phyloP scores from a whole-genome alignment of 2,113 vertebrate genomes.

The Sceloporus undulatus region DNA sequence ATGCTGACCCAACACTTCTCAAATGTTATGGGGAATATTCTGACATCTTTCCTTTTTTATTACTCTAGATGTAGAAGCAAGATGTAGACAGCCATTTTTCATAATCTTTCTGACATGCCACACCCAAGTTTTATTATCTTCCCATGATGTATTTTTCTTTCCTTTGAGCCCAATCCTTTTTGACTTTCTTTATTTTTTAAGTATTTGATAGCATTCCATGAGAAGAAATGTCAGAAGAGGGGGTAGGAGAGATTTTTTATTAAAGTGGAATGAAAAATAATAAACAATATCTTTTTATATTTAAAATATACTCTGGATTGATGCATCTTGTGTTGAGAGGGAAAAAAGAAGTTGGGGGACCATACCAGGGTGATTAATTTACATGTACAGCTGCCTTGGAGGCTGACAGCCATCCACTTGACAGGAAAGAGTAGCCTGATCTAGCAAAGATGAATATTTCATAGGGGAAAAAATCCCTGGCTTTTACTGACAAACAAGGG shows the following conservation, averaged over 20 bases:
- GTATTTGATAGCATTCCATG: conserved; percentile 19
- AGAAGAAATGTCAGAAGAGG: conserved; percentile 14
- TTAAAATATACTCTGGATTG: conserved; percentile 1
- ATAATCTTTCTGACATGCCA: background rate
- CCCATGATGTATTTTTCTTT: background rate
- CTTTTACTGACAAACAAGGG: conserved; percentile 49
- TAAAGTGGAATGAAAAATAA: background rate
- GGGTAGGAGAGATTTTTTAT: rapidly evolving
- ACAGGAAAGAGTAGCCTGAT: conserved; percentile 46
- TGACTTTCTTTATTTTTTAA: background rate
- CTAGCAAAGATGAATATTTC: conserved; percentile 69
- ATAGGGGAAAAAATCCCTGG: conserved; percentile 40
- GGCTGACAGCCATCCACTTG: conserved; percentile 57
- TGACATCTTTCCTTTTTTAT: no score
- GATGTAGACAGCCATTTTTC: no score
- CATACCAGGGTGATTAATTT: conserved; percentile 54
- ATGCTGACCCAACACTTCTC: no score
- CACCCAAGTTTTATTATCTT: conserved; percentile 4
- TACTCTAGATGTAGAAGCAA: no score
- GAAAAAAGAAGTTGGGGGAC: background rate
- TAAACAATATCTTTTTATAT: background rate
- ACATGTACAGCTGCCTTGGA: conserved; percentile 48
- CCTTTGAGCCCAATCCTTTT: background rate
- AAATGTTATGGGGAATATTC: no score
- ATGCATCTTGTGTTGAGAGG: conserved; percentile 28